These are phyloP conservation scores for Blastobasis adustella DNA, from an alignment of 2,888 invertebrate genomes.

Conservation along the genomic window DNA sequence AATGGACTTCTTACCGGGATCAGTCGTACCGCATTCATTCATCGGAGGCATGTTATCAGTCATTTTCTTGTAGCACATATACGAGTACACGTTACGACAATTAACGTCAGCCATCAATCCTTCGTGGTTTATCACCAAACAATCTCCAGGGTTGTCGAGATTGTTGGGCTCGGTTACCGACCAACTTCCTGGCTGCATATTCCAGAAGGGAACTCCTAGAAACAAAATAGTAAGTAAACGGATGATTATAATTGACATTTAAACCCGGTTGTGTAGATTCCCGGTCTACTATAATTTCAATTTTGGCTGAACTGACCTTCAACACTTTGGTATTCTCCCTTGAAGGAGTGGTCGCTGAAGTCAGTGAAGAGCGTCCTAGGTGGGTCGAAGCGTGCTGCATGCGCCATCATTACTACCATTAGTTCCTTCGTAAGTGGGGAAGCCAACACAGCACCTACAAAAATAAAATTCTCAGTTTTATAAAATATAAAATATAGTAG, in stretches of 20 bases:
- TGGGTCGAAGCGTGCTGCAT: background rate
- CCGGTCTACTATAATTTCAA: no score
- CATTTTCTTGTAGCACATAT: conserved; percentile 17
- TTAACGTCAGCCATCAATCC: conserved; percentile 14
- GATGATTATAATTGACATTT: no score
- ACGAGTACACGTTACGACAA: conserved; percentile 13
- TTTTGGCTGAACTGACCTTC: conserved; percentile 11
- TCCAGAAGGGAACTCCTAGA: conserved; percentile 15
- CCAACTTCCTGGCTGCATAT: conserved; percentile 14
- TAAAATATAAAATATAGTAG: no score
- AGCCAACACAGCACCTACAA: conserved; percentile 6
- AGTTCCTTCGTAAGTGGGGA: conserved; percentile 7
- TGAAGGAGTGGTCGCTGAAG: conserved; percentile 16
- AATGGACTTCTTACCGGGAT: conserved; percentile 11
- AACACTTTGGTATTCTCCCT: conserved; percentile 15
- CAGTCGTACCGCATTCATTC: conserved; percentile 18
- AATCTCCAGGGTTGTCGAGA: conserved; percentile 14
- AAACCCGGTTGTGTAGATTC: no score
- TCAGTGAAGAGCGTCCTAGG: conserved; percentile 11
- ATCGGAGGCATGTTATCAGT: conserved; percentile 6
- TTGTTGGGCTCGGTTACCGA: conserved; percentile 17
- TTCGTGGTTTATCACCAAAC: conserved; percentile 9
- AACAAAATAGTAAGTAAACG: background rate
- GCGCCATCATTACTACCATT: no score
- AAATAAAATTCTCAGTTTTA: no score